phyloP scores from a whole-genome alignment of 2,888 invertebrate genomes.

The Craniophora ligustri region DNA sequence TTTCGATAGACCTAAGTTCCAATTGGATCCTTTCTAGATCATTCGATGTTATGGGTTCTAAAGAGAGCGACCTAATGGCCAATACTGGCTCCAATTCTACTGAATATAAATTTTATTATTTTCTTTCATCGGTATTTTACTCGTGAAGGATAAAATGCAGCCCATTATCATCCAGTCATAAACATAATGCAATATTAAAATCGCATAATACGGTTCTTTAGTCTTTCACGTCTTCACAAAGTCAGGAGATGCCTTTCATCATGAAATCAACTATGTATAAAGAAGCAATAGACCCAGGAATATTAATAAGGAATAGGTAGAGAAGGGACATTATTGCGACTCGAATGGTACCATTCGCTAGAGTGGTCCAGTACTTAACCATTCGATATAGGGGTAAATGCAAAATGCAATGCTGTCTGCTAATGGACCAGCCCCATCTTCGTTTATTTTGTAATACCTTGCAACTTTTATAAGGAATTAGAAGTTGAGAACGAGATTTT shows the following conservation, averaged over 20 bases:
- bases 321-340: slow-evolving; percentile 34
- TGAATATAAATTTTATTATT: too few relatives aligned
- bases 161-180: not conserved
- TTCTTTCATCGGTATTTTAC: too few relatives aligned
- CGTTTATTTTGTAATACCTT: slow-evolving; percentile 45
- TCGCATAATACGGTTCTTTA: not conserved
- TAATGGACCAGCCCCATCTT: slow-evolving; percentile 47
- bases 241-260: not conserved
- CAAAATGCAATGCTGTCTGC: slow-evolving; percentile 14
- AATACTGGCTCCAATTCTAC: too few relatives aligned
- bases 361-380: slow-evolving; percentile 49
- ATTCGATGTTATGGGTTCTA: not conserved
- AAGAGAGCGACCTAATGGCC: too few relatives aligned
- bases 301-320: slow-evolving; percentile 34
- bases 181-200: not conserved
- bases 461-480: slow-evolving; percentile 32
- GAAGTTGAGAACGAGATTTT: slow-evolving; percentile 6
- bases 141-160: too few relatives aligned
- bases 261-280: slow-evolving; percentile 2
- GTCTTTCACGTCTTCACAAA: not conserved
- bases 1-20: slow-evolving; percentile 6
- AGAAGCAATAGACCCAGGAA: slow-evolving; percentile 1
- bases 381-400: slow-evolving; percentile 29
- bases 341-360: slow-evolving; percentile 31
- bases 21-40: slow-evolving; percentile 2